A percentile compares a stretch with the other conserved stretches of the same genome.
These are phyloP conservation scores for Melinopterus prodromus DNA, from an alignment of 2,888 invertebrate species.

Conservation along the genomic window DNA sequence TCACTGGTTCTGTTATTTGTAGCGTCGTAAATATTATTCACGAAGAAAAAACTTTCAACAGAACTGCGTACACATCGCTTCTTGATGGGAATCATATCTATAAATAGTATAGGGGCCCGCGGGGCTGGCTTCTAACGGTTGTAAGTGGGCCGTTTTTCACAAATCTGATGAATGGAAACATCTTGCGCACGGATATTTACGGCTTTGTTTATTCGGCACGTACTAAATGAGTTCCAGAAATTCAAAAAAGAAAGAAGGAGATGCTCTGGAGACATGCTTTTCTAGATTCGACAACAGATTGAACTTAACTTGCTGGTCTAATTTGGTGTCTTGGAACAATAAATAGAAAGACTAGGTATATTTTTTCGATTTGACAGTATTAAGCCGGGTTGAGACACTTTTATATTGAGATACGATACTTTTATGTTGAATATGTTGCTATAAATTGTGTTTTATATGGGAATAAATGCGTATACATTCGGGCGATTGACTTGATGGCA, in stretches of 20 bases:
- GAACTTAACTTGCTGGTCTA: neutral
- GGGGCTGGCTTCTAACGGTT: neutral
- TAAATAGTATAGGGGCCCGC: neutral
- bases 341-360: neutral
- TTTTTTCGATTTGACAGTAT: neutral
- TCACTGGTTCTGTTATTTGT: neutral
- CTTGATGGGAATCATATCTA: constrained; percentile 4
- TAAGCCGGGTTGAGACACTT: too few relatives aligned
- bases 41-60: neutral
- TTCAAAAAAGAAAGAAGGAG: neutral
- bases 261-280: too few relatives aligned
- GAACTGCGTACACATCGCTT: neutral
- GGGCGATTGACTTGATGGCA: neutral
- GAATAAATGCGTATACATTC: neutral
- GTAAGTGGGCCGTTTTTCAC: neutral
- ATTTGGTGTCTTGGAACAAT: neutral
- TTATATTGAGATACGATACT: neutral
- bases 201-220: constrained; percentile 29
- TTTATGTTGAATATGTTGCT: neutral
- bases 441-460: neutral
- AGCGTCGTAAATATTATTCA: neutral
- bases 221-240: constrained; percentile 22
- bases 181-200: constrained; percentile 26
- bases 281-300: neutral
- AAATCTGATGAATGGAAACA: constrained; percentile 22